phyloP scores from a whole-genome alignment of 1,140 invertebrate species.

The Drosophila yakuba region DNA sequence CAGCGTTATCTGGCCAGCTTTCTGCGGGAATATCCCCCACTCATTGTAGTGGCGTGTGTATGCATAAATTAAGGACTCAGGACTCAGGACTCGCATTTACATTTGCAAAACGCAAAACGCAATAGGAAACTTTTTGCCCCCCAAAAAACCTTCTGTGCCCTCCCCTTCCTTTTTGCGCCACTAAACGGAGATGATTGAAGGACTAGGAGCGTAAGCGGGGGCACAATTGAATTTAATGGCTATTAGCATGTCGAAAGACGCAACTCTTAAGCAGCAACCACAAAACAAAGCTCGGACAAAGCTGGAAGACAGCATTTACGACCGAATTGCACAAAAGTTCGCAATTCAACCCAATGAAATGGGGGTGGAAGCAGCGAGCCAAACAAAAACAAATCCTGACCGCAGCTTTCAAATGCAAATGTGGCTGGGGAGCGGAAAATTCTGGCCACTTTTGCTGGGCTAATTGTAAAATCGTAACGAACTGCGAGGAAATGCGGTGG shows the following conservation, averaged over 20 bases:
- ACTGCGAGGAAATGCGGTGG: conserved; percentile 29
- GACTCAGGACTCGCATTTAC: conserved; percentile 41
- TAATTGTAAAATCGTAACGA: conserved; percentile 51
- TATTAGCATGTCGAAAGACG: conserved; percentile 71
- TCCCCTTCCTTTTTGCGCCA: background rate
- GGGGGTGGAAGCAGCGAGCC: background rate
- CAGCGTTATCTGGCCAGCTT: conserved; percentile 23
- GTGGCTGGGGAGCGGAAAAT: conserved; percentile 48
- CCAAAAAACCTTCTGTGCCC: background rate
- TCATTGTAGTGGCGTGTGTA: conserved; percentile 62
- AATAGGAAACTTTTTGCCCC: conserved; percentile 41
- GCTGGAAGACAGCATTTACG: conserved; percentile 50
- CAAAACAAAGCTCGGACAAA: conserved; percentile 62
- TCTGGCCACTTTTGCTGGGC: conserved; percentile 42
- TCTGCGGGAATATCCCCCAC: conserved; percentile 28
- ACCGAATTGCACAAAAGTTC: conserved; percentile 57
- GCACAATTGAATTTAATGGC: conserved; percentile 69
- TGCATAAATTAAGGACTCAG: conserved; percentile 71
- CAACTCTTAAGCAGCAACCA: conserved; percentile 60
- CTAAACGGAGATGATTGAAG: conserved; percentile 40
- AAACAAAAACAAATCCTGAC: conserved; percentile 43
- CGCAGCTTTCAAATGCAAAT: conserved; percentile 54
- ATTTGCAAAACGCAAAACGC: conserved; percentile 49
- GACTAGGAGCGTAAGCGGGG: background rate
- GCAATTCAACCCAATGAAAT: background rate